phyloP scores from a whole-genome alignment of 2,888 invertebrate genomes.

The Scaptomyza parva region DNA sequence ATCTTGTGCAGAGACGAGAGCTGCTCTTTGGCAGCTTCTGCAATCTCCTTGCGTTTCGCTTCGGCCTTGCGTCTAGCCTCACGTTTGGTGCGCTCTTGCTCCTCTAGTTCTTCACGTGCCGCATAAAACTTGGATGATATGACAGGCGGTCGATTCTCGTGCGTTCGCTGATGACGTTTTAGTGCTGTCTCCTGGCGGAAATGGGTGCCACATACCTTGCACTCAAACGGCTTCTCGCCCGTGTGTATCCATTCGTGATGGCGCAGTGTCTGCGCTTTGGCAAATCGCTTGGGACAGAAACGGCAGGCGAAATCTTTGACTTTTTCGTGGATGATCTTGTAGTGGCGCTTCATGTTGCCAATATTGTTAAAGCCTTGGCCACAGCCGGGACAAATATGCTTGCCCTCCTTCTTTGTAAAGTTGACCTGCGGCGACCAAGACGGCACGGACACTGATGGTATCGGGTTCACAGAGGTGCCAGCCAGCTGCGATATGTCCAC shows the following conservation, averaged over 20 bases:
- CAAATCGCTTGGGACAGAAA: slow-evolving; percentile 82
- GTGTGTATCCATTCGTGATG: slow-evolving; percentile 84
- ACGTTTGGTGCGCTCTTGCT: slow-evolving; percentile 76
- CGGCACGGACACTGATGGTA: slow-evolving; percentile 80
- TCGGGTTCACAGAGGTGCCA: slow-evolving; percentile 81
- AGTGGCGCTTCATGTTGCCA: slow-evolving; percentile 82
- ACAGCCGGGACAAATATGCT: slow-evolving; percentile 82
- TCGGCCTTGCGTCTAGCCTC: slow-evolving; percentile 77
- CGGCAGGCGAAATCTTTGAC: slow-evolving; percentile 83
- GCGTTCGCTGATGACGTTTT: slow-evolving; percentile 82
- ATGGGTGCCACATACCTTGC: slow-evolving; percentile 79
- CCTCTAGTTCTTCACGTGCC: slow-evolving; percentile 66
- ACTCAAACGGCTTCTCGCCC: slow-evolving; percentile 83
- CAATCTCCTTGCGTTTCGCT: slow-evolving; percentile 73
- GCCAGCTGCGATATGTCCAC: slow-evolving; percentile 80
- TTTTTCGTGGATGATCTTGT: slow-evolving; percentile 83
- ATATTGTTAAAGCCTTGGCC: slow-evolving; percentile 82
- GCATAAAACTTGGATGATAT: slow-evolving; percentile 71
- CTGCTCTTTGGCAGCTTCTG: slow-evolving; percentile 80
- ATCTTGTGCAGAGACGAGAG: slow-evolving; percentile 68
- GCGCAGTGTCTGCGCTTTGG: slow-evolving; percentile 83
- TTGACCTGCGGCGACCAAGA: slow-evolving; percentile 83
- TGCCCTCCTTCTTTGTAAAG: slow-evolving; percentile 83
- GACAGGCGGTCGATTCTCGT: slow-evolving; percentile 77
- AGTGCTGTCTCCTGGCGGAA: slow-evolving; percentile 83